phyloP scores from a whole-genome alignment of 2,113 vertebrate species.

The Symphodus melops region DNA sequence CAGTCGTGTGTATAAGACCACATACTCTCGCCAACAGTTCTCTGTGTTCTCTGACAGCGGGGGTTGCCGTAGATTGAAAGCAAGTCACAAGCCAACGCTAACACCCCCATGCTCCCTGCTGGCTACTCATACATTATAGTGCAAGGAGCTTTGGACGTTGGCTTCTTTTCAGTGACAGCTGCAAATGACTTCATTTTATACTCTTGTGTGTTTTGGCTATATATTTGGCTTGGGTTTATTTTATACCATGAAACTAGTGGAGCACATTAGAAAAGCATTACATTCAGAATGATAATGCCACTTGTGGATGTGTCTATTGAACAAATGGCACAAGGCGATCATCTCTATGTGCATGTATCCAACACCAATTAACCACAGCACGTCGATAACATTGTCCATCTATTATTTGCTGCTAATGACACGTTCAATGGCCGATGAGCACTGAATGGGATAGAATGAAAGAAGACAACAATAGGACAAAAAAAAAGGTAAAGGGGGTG shows the following conservation, averaged over 20 bases:
- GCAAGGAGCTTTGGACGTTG: constrained; percentile 39
- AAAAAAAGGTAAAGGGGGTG: no score
- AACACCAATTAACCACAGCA: background rate
- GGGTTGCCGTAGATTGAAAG: constrained; percentile 52
- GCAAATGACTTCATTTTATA: constrained; percentile 32
- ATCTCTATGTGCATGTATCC: background rate
- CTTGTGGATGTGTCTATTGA: background rate
- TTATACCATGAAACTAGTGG: background rate
- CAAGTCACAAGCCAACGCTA: constrained; percentile 44
- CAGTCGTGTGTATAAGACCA: constrained; percentile 54
- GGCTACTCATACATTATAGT: constrained; percentile 50
- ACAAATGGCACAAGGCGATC: background rate
- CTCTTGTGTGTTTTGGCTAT: background rate
- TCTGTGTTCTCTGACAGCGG: constrained; percentile 51
- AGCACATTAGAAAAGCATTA: background rate
- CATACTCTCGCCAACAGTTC: constrained; percentile 56
- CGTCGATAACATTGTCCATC: background rate
- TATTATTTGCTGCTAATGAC: no score
- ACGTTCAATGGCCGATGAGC: no score
- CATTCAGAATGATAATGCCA: background rate
- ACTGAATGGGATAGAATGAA: no score
- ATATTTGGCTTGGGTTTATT: background rate
- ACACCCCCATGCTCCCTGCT: constrained; percentile 47
- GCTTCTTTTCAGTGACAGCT: constrained; percentile 27
- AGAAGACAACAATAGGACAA: no score